Conservation (phyloP, 2,888 invertebrate species). For the Andrena flavipes region DNA sequence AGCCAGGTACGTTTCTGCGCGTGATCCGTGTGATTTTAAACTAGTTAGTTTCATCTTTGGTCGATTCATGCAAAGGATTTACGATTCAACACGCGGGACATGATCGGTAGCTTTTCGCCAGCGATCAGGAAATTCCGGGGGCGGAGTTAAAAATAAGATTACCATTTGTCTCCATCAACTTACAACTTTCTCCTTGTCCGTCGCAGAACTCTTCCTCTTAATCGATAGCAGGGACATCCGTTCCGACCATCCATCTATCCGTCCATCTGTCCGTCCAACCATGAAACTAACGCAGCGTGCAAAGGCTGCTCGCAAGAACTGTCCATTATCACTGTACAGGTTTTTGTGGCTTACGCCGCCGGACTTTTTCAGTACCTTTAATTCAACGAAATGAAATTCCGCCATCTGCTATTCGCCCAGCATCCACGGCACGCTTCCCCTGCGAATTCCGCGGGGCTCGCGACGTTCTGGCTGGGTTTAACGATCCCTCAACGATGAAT, state of each 20-base stretch:
- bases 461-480: slow-evolving; percentile 3
- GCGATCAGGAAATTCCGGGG: neutral
- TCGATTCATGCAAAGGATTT: neutral
- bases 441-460: slow-evolving; percentile 1
- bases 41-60: no score
- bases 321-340: slow-evolving; percentile 61
- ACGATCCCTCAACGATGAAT: slow-evolving; percentile 42
- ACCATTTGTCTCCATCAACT: slow-evolving; percentile 70
- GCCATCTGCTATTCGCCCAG: slow-evolving; percentile 27
- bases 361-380: slow-evolving; percentile 52
- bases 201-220: slow-evolving; percentile 52
- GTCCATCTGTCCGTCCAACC: slow-evolving; percentile 51
- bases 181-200: slow-evolving; percentile 54
- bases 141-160: slow-evolving; percentile 61
- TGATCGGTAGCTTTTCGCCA: neutral
- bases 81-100: neutral
- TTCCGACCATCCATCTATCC: slow-evolving; percentile 55
- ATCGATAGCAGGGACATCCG: slow-evolving; percentile 67
- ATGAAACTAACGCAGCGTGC: slow-evolving; percentile 63
- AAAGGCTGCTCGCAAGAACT: slow-evolving; percentile 61
- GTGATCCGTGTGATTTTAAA: no score
- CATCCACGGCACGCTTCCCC: slow-evolving; percentile 16
- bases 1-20: slow-evolving; percentile 14
- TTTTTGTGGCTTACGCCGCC: slow-evolving; percentile 51
- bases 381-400: slow-evolving; percentile 58